phyloP scores from a whole-genome alignment of 1,140 invertebrate species.

The Archegozetes longisetosus region DNA sequence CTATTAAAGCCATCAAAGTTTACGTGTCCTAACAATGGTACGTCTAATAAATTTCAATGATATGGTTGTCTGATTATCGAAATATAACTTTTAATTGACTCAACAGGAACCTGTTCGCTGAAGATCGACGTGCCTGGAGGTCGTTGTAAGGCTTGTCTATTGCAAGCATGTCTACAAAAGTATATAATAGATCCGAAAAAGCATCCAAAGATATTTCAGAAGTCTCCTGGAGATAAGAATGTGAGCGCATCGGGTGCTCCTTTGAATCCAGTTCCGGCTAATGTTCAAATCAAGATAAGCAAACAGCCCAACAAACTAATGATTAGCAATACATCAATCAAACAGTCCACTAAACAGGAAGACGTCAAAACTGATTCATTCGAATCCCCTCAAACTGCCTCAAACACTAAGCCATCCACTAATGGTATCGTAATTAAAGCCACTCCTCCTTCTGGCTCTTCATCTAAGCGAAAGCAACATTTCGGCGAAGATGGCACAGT shows the following conservation, averaged over 20 bases:
- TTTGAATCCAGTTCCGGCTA: neutral
- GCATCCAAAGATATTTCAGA: conserved; percentile 6
- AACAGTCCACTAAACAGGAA: neutral
- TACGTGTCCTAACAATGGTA: conserved; percentile 10
- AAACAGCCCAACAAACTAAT: neutral
- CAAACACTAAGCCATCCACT: neutral
- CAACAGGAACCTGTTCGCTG: conserved; percentile 11
- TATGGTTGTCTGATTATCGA: neutral
- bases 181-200: conserved; percentile 16
- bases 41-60: neutral
- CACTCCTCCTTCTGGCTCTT: neutral
- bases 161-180: conserved; percentile 15
- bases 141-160: conserved; percentile 16
- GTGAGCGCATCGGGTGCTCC: neutral
- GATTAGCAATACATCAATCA: too few relatives aligned
- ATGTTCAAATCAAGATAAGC: neutral
- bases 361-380: neutral
- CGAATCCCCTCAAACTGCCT: neutral
- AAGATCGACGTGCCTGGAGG: conserved; percentile 4
- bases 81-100: neutral
- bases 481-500: neutral
- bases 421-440: neutral
- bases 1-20: conserved; percentile 10
- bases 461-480: neutral
- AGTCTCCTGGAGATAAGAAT: neutral